phyloP scores from a whole-genome alignment of 2,113 vertebrate genomes.

The Larimichthys crocea region DNA sequence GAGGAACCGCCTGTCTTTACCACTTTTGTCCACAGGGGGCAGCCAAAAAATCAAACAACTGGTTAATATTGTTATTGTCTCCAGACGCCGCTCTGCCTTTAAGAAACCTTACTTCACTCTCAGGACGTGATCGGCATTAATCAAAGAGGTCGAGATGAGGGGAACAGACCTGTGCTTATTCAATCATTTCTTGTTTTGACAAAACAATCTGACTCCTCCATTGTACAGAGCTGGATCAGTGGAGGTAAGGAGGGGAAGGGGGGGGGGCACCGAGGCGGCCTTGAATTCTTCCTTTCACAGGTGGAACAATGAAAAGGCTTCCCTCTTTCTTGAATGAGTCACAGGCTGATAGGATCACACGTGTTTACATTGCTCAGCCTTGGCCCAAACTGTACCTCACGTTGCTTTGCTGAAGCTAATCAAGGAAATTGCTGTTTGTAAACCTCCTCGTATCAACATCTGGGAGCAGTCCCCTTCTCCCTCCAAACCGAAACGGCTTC shows the following conservation, averaged over 20 bases:
- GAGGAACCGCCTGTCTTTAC: too few relatives aligned
- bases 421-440: conserved; percentile 85
- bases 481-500: conserved; percentile 58
- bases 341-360: conserved; percentile 57
- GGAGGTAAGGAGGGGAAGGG: background rate
- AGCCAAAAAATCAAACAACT: too few relatives aligned
- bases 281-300: conserved; percentile 66
- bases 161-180: conserved; percentile 8
- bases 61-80: background rate
- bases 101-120: background rate
- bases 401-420: conserved; percentile 78
- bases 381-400: conserved; percentile 58
- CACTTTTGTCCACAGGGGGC: too few relatives aligned
- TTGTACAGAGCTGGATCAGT: conserved; percentile 21
- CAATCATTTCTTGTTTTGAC: conserved; percentile 47
- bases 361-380: conserved; percentile 71
- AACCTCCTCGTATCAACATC: conserved; percentile 80
- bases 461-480: conserved; percentile 67
- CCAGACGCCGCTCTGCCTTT: background rate
- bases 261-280: conserved; percentile 10
- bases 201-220: conserved; percentile 45
- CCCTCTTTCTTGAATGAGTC: conserved; percentile 63
- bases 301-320: conserved; percentile 76
- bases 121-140: conserved; percentile 43
- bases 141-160: conserved; percentile 14